Conservation (phyloP, 2,888 invertebrate species). For the Aleiodes leptofemur region DNA sequence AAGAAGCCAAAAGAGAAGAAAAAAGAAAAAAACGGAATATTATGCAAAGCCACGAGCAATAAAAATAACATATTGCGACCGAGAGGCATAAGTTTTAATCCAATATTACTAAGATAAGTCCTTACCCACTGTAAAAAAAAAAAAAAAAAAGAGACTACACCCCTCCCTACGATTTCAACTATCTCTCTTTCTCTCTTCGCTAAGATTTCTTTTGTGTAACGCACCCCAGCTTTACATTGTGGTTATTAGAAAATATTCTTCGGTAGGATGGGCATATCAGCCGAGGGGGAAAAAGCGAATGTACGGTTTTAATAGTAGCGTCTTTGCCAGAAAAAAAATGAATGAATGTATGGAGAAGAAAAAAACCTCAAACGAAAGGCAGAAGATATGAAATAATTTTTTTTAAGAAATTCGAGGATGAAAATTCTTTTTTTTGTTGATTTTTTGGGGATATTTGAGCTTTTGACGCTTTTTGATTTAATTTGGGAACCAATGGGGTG, state of each 20-base stretch:
- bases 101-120: slow-evolving; percentile 75
- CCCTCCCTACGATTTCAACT: slow-evolving; percentile 46
- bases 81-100: slow-evolving; percentile 75
- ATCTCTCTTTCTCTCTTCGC: slow-evolving; percentile 47
- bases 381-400: background rate
- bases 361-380: slow-evolving; percentile 36
- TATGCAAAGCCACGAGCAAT: slow-evolving; percentile 75
- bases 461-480: too few species aligned
- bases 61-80: slow-evolving; percentile 75
- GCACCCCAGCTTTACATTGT: slow-evolving; percentile 73
- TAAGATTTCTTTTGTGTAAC: slow-evolving; percentile 74
- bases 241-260: slow-evolving; percentile 74
- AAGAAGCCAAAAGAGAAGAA: slow-evolving; percentile 35
- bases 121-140: slow-evolving; percentile 48
- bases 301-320: slow-evolving; percentile 50
- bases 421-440: too few species aligned
- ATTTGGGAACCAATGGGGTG: too few species aligned
- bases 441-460: too few species aligned
- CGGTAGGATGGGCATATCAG: slow-evolving; percentile 53
- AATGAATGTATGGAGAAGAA: slow-evolving; percentile 9
- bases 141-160: slow-evolving; percentile 53
- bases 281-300: slow-evolving; percentile 46
- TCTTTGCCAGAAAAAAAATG: slow-evolving; percentile 21
- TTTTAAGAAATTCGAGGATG: too few species aligned
- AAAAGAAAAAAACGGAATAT: slow-evolving; percentile 63